Conservation (phyloP, 2,888 invertebrate species). For the Ectemnius cavifrons region DNA sequence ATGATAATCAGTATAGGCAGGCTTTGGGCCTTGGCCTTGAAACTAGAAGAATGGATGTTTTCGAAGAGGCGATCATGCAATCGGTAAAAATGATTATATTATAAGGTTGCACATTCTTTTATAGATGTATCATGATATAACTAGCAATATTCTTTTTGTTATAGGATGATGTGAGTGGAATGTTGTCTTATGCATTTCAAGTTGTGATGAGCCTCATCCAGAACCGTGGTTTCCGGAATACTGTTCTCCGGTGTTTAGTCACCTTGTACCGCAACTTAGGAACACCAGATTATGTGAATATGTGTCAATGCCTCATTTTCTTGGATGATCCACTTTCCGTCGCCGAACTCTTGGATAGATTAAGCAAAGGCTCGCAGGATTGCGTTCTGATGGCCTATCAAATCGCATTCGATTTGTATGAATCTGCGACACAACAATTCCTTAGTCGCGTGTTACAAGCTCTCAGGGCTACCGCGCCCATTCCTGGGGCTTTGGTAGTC, state of each 20-base stretch:
- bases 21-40: constrained; percentile 98
- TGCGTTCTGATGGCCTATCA: constrained; percentile 98
- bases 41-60: constrained; percentile 97
- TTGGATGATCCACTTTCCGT: constrained; percentile 96
- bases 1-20: constrained; percentile 96
- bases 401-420: constrained; percentile 99
- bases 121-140: constrained; percentile 12
- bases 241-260: constrained; percentile 92
- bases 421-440: constrained; percentile 99
- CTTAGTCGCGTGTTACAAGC: constrained; percentile 92
- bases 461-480: constrained; percentile 88
- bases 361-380: constrained; percentile 88
- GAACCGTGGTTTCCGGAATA: constrained; percentile 94
- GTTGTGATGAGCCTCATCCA: constrained; percentile 98
- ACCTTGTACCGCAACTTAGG: constrained; percentile 92
- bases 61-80: constrained; percentile 93
- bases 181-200: constrained; percentile 97
- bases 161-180: constrained; percentile 90
- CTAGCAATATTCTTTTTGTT: constrained; percentile 26
- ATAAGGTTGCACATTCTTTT: background rate
- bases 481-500: constrained; percentile 87
- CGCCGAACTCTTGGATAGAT: constrained; percentile 93
- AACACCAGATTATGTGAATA: constrained; percentile 97
- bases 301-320: constrained; percentile 98
- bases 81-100: constrained; percentile 79